These are phyloP conservation scores for Rhinichthys osculus DNA, from an alignment of 2,797 vertebrate species.

Conservation along the genomic window DNA sequence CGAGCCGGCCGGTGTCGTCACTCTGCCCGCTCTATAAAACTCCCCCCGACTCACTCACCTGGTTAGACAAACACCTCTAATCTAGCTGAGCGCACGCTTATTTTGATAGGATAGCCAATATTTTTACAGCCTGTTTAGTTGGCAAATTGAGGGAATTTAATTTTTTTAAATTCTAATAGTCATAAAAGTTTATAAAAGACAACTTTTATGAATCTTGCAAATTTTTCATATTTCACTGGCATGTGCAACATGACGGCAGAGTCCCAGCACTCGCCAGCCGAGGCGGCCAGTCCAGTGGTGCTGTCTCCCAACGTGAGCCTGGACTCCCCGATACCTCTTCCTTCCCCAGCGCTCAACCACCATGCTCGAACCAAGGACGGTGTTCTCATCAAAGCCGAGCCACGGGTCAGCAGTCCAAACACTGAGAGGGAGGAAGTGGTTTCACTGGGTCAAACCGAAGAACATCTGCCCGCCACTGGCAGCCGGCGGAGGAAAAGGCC, in stretches of 20 bases:
- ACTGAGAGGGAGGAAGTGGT: conserved; percentile 71
- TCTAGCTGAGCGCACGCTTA: conserved; percentile 20
- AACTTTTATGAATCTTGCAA: conserved; percentile 90
- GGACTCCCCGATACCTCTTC: conserved; percentile 74
- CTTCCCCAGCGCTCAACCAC: conserved; percentile 71
- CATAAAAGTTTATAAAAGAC: not conserved
- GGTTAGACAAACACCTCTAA: conserved; percentile 69
- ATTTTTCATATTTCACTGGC: conserved; percentile 87
- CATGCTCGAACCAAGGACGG: conserved; percentile 77
- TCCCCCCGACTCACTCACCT: conserved; percentile 79
- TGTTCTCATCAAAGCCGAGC: conserved; percentile 82
- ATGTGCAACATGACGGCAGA: conserved; percentile 90
- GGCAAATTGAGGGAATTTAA: not conserved
- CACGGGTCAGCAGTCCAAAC: conserved; percentile 75
- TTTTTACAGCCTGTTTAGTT: not conserved
- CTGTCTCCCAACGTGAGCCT: conserved; percentile 78
- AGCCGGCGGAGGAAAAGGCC: conserved; percentile 91
- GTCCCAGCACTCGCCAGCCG: conserved; percentile 80
- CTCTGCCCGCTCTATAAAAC: conserved; percentile 76
- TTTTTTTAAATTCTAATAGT: not conserved
- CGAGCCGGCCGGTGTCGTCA: conserved; percentile 74
- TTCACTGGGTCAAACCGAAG: conserved; percentile 74
- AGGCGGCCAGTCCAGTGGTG: conserved; percentile 80
- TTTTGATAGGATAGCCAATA: not conserved
- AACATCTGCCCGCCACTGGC: conserved; percentile 72